Percentiles rank a stretch among this genome's conserved stretches.
phyloP scores from a whole-genome alignment of 2,113 vertebrate species.

The Eclectus roratus region DNA sequence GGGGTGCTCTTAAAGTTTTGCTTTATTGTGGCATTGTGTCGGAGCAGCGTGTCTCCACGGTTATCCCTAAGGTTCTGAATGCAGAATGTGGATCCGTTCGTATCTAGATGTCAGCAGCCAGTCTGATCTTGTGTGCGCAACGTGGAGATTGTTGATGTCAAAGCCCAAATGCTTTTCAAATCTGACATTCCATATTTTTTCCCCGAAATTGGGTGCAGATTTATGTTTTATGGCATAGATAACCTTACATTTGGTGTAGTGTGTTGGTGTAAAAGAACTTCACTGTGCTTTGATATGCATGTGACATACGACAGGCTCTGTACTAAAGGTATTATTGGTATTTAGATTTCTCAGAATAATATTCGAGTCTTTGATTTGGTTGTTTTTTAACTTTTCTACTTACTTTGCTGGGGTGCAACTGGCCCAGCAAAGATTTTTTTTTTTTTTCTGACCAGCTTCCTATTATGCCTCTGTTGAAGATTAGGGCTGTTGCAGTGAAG shows the following conservation, averaged over 20 bases:
- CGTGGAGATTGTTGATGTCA: rapidly evolving
- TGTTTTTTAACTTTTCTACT: rapidly evolving
- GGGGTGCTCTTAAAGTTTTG: not conserved
- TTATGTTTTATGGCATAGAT: not conserved
- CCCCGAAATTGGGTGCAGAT: rapidly evolving
- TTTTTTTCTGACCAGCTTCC: not conserved
- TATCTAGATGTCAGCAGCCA: not conserved
- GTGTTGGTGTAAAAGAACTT: not conserved
- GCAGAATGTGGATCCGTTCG: rapidly evolving
- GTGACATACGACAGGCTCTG: not conserved
- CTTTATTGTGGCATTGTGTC: not conserved
- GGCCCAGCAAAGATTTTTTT: not conserved
- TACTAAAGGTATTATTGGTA: not conserved
- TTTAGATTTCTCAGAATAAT: not conserved
- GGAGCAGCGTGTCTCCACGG: rapidly evolving
- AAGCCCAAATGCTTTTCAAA: not conserved
- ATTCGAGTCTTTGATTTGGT: not conserved
- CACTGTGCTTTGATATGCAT: not conserved
- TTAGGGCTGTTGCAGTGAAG: not conserved
- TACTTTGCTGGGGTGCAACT: not conserved
- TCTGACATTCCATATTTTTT: not conserved
- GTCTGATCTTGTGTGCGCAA: not conserved
- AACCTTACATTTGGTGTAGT: not conserved
- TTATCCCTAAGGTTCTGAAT: not conserved
- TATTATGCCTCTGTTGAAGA: rapidly evolving